Conservation (phyloP, 2,888 invertebrate genomes). For the Ptilodon capucinus region DNA sequence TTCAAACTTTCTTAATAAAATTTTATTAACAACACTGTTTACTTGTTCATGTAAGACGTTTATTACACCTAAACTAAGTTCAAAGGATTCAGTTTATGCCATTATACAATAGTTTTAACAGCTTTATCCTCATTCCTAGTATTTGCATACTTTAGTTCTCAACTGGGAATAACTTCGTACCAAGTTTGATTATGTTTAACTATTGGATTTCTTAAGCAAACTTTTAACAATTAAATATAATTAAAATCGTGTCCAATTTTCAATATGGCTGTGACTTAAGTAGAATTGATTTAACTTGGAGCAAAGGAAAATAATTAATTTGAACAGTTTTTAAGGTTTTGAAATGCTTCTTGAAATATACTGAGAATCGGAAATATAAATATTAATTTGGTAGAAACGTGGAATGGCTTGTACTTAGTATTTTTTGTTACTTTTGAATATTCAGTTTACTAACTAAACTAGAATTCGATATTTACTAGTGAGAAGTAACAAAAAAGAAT, state of each 20-base stretch:
- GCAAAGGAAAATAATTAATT: no score
- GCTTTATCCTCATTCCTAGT: not conserved
- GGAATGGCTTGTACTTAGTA: no score
- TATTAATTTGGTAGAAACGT: no score
- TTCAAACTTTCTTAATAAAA: no score
- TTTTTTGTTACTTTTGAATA: no score
- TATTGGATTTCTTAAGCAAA: not conserved
- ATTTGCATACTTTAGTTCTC: not conserved
- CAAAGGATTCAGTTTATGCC: not conserved
- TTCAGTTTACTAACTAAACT: no score
- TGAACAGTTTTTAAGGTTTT: no score
- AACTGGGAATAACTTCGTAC: not conserved
- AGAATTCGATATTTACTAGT: no score
- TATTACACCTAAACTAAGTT: not conserved
- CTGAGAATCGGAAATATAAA: no score
- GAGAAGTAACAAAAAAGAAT: not conserved
- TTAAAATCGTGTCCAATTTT: not conserved
- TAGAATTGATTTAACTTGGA: no score
- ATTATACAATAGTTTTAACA: not conserved
- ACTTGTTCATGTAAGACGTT: not conserved
- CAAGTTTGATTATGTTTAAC: not conserved
- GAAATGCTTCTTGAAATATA: no score
- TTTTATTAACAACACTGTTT: not conserved
- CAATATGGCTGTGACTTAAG: no score
- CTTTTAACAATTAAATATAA: not conserved